phyloP scores from a whole-genome alignment of 2,113 vertebrate species.

The Aspidoscelis tigris region DNA sequence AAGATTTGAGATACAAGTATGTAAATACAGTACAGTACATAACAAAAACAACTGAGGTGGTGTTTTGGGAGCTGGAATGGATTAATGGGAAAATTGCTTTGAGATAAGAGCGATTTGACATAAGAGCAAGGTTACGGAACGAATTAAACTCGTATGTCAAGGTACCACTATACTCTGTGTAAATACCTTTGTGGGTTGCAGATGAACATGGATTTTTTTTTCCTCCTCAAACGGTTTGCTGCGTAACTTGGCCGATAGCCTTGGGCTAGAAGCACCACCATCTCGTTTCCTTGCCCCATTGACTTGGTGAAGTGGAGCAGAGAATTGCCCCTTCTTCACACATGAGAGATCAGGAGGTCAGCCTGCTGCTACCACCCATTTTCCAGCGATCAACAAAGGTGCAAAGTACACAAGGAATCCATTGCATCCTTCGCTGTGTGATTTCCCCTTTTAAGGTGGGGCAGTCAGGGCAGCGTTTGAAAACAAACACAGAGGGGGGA shows the following conservation, averaged over 20 bases:
- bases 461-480: background rate
- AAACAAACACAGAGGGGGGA: background rate
- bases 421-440: background rate
- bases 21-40: too few relatives aligned
- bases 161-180: background rate
- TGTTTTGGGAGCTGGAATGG: too few relatives aligned
- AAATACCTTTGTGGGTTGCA: background rate
- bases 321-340: constrained; percentile 62
- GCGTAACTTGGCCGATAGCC: background rate
- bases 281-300: constrained; percentile 9
- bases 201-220: constrained; percentile 5
- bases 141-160: too few relatives aligned
- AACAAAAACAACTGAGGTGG: too few relatives aligned
- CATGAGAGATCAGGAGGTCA: constrained; percentile 52
- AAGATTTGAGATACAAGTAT: too few relatives aligned
- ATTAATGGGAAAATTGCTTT: too few relatives aligned
- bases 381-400: background rate
- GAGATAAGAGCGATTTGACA: too few relatives aligned
- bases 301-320: constrained; percentile 61
- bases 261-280: background rate
- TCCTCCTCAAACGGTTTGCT: background rate
- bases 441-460: background rate
- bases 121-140: too few relatives aligned
- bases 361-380: background rate
- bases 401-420: background rate